Base-by-base conservation (phyloP, 2,113 vertebrate genomes). In the Poecilia latipinna region DNA sequence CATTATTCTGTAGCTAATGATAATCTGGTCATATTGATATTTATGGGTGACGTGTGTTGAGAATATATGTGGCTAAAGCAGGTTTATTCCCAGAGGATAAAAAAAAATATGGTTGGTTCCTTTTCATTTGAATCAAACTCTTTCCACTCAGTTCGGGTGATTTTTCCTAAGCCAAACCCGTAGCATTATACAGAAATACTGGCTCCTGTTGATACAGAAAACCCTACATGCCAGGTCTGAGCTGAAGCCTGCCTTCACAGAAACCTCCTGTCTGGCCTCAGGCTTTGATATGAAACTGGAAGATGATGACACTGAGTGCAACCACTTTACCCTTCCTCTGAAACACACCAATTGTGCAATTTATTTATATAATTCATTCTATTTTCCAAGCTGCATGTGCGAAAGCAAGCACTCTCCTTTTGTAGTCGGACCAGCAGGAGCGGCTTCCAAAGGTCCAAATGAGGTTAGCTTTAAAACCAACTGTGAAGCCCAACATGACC, bases 281-380 rank as follows among this genome's bases (percentile, higher is more conserved):
- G 77, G 86, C 86, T 89, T 90, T 90, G 77, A 90, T 85, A 83
- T 79, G 44, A 85, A 81, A 83, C 79, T 71, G 76, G 79, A 84
- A 88, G 90, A 91, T 92, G 92, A 93, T 74, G 91, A 92, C 90
- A 92, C 88, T 0, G 62, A 70, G 68, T 57, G 91, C 74, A 93
- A 93, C 35, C 63, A 35, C 68, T 75, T 76, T 71, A 75, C 37
- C 66, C 69, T 72, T 37, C 54, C 48, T 78, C 71, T 51, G n/a
- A 79, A 80, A 70, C 65, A 60, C 29, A 76, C 62, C 12, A 26
- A 68, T 67, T 82, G 64, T 83, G 61, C 13, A 19, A 15, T 64
- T 17, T 2, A n/a, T 31, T 44, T 44, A 65, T 65, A 42, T 57
- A 57, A 57, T 17, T 61, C 57, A 74, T 57, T 67, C 26, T 80